Evolutionary conservation across 2,888 invertebrate genomes (phyloP), one percentile per base, ranked within the genome.

Genomic region (Heteromurus nitidus): DNA sequence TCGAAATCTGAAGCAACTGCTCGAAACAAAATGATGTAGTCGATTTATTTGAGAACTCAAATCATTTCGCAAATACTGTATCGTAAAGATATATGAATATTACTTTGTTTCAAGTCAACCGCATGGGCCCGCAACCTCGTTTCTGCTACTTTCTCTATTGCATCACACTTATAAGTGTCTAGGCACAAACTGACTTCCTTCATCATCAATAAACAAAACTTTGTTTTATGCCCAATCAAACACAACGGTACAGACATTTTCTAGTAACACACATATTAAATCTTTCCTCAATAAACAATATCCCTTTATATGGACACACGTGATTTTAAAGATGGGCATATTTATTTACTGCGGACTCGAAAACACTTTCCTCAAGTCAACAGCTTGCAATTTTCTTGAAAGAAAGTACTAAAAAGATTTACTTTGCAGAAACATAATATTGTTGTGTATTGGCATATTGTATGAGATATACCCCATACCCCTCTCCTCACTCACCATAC

Each of bases 311-410:
- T 30, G 60, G 30, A n/a, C 60, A 60, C 28, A 50, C 28, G 60
- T 60, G 60, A 60, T 60, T 60, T 60, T 30, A 60, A 60, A 28
- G 60, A 60, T 60, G 60, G n/a, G 22, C 31, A 13, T 50, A 50
- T 26, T 55, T 26, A 11, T 20, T 30, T 24, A 9, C 60, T 30
- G 30, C 28, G 22, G 24, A 22, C 13, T 60, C 60, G 30, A 60
- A 31, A 60, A 60, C 30, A n/a, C n/a, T n/a, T n/a, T n/a, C n/a
- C n/a, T 60, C 60, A 60, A 60, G 60, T 60, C 60, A 60, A 60
- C 60, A 60, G 30, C 60, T 60, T 60, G 60, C 60, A 30, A 30
- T 60, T 30, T 60, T 31, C 60, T 60, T 47, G 1, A 13, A 60
- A 31, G 30, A 30, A 60, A 31, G 30, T 60, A 30, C 60, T 60